Percentiles rank a stretch among this genome's conserved stretches.
Evolutionary conservation across 2,888 invertebrate genomes (phyloP).

Genomic region (Ceramica pisi): DNA sequence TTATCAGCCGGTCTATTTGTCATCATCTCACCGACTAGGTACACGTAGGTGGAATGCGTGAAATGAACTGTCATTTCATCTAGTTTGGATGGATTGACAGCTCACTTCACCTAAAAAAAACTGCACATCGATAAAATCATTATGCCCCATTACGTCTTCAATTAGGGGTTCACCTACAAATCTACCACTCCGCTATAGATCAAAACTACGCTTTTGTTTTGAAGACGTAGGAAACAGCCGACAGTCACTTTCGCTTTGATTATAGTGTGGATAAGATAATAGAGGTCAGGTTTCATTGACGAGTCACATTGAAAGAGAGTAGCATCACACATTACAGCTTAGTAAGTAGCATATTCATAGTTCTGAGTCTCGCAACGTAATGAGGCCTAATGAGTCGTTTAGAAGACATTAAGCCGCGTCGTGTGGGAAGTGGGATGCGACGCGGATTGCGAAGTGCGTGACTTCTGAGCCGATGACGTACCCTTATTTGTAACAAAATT

Average conservation of each 20-base stretch:
- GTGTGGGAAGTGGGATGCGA: slow-evolving; percentile 62
- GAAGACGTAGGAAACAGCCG: neutral
- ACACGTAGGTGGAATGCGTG: too few species aligned
- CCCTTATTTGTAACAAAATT: slow-evolving; percentile 57
- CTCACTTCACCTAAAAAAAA: too few species aligned
- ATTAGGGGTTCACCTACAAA: neutral
- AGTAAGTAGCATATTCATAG: slow-evolving; percentile 47
- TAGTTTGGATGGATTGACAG: too few species aligned
- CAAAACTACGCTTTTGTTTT: neutral
- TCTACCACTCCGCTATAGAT: neutral
- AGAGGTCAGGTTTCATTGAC: slow-evolving; percentile 30
- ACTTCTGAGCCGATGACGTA: slow-evolving; percentile 11
- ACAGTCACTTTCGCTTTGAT: slow-evolving; percentile 15
- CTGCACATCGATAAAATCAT: too few species aligned
- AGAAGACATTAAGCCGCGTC: slow-evolving; percentile 50
- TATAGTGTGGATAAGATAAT: slow-evolving; percentile 15
- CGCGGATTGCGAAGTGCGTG: slow-evolving; percentile 47
- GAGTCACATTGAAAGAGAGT: slow-evolving; percentile 45
- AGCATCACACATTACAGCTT: slow-evolving; percentile 37
- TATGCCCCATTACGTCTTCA: too few species aligned
- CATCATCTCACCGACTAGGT: too few species aligned
- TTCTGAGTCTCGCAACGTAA: slow-evolving; percentile 54
- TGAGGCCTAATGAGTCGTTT: slow-evolving; percentile 60
- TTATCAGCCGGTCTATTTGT: too few species aligned
- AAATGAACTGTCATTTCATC: too few species aligned